Evolutionary conservation across 1,140 invertebrate species (phyloP).

Genomic region (Lethocerus indicus): DNA sequence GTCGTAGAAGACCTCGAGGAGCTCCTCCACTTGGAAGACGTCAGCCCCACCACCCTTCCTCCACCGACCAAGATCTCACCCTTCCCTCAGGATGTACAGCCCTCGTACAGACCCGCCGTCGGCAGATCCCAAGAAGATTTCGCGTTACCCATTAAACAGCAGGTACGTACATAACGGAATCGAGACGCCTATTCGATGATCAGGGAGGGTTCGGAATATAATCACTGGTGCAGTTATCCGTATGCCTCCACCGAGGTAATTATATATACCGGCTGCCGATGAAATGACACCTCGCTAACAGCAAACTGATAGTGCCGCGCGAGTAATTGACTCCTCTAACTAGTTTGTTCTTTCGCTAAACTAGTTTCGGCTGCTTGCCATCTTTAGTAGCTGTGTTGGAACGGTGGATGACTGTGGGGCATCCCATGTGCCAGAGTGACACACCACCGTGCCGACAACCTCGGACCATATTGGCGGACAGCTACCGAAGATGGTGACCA

Average conservation of each 20-base stretch:
- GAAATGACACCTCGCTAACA: not conserved
- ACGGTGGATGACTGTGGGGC: too few relatives aligned
- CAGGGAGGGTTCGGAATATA: not conserved
- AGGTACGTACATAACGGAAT: not conserved
- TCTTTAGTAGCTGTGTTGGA: too few relatives aligned
- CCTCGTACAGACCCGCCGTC: constrained; percentile 3
- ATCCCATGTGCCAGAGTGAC: too few relatives aligned
- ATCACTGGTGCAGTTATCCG: not conserved
- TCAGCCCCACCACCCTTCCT: not conserved
- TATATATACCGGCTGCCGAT: not conserved
- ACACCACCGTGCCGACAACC: too few relatives aligned
- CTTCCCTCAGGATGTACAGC: constrained; percentile 3
- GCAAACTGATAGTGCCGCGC: not conserved
- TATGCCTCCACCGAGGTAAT: not conserved
- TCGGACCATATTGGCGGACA: too few relatives aligned
- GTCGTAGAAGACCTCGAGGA: too few relatives aligned
- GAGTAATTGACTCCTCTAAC: not conserved
- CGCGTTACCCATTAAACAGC: constrained; percentile 5
- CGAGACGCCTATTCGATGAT: not conserved
- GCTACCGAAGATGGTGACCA: too few relatives aligned
- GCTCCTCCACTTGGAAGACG: not conserved
- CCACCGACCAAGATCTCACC: not conserved
- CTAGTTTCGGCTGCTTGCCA: too few relatives aligned
- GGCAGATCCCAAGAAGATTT: constrained; percentile 4
- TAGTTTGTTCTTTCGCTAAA: not conserved